These are phyloP conservation scores for Trachythela sp. DNA, from an alignment of 64 coral and sea anemone species.

Conservation along the genomic window DNA sequence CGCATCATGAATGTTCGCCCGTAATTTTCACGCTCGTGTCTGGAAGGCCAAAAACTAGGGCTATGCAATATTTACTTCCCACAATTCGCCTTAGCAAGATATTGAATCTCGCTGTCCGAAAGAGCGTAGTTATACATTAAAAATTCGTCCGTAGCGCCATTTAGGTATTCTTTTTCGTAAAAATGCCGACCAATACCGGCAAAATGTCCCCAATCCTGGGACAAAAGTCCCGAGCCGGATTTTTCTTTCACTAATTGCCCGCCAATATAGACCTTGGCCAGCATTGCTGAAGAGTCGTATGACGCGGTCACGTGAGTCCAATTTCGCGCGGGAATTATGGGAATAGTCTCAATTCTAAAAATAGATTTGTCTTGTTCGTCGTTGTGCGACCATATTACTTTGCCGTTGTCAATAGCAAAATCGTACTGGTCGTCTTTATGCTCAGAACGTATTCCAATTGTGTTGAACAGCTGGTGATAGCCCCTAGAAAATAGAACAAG, in stretches of 20 bases:
- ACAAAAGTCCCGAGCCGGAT: constrained; percentile 75
- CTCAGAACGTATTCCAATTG: constrained; percentile 86
- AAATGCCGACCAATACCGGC: constrained; percentile 95
- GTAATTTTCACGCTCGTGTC: too few species aligned
- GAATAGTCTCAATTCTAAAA: constrained; percentile 76
- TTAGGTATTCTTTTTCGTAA: constrained; percentile 67
- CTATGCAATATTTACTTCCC: constrained; percentile 1
- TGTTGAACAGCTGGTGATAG: constrained; percentile 85
- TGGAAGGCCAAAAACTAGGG: too few species aligned
- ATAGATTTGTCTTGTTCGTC: constrained; percentile 85
- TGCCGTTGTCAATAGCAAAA: constrained; percentile 83
- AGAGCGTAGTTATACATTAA: constrained; percentile 95
- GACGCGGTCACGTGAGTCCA: constrained; percentile 80
- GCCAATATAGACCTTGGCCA: constrained; percentile 82
- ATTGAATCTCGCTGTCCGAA: constrained; percentile 61
- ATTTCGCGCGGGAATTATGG: constrained; percentile 73
- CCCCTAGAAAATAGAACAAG: constrained; percentile 42
- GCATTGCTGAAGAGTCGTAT: constrained; percentile 62
- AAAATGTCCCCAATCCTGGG: constrained; percentile 99
- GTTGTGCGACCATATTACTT: constrained; percentile 94
- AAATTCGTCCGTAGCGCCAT: constrained; percentile 87
- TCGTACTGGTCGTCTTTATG: constrained; percentile 98
- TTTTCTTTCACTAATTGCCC: constrained; percentile 69
- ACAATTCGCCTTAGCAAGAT: constrained; percentile 65
- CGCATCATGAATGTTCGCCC: too few species aligned